A percentile compares a stretch with the other conserved stretches of the same genome.
Evolutionary conservation across 2,888 invertebrate genomes (phyloP).

Genomic region (Thelaira solivaga): DNA sequence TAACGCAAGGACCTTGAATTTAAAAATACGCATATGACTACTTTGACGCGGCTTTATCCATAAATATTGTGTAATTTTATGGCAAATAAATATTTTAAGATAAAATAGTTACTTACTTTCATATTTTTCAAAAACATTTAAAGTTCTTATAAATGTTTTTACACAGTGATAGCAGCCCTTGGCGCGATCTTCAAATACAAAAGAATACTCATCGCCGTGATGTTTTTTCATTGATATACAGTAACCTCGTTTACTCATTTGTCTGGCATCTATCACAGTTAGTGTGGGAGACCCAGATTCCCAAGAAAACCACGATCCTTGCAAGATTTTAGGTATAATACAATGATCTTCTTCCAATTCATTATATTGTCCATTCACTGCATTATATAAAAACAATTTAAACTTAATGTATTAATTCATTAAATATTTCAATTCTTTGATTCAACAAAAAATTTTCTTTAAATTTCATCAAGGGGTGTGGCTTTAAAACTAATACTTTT

Average conservation of each 20-base stretch:
- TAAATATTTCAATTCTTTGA: not conserved
- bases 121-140: constrained; percentile 92
- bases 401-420: too few species aligned
- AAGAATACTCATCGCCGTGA: constrained; percentile 89
- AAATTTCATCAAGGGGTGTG: constrained; percentile 47
- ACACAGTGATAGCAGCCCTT: constrained; percentile 89
- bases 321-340: constrained; percentile 86
- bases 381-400: constrained; percentile 4
- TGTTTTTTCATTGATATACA: constrained; percentile 84
- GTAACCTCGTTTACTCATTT: constrained; percentile 85
- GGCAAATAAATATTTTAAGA: not conserved
- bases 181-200: constrained; percentile 83
- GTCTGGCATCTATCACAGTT: constrained; percentile 88
- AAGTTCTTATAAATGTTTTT: constrained; percentile 88
- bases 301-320: constrained; percentile 95
- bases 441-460: constrained; percentile 10
- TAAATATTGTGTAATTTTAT: not conserved
- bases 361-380: constrained; percentile 63
- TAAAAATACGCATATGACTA: too few species aligned
- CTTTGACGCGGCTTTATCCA: too few species aligned
- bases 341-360: constrained; percentile 77
- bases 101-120: constrained; percentile 79
- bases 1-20: constrained; percentile 84
- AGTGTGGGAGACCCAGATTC: constrained; percentile 89
- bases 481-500: constrained; percentile 3